phyloP scores from a whole-genome alignment of 2,797 vertebrate species.

The Pseudotriccus pelzelni region DNA sequence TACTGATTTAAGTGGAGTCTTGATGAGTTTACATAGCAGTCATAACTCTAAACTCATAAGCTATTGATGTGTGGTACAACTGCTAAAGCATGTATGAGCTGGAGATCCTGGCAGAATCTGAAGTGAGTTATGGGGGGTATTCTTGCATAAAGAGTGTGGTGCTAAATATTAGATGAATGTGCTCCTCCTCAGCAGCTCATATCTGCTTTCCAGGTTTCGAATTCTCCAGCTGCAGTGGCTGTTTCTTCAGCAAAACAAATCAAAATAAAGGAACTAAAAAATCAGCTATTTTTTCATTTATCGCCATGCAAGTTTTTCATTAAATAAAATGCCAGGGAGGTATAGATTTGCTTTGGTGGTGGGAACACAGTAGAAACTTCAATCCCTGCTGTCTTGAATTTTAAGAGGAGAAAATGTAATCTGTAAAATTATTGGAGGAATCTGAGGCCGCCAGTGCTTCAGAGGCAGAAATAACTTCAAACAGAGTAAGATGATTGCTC shows the following conservation, averaged over 20 bases:
- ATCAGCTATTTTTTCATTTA: neutral
- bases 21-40: neutral
- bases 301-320: neutral
- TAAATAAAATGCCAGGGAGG: neutral
- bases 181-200: neutral
- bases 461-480: neutral
- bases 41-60: neutral
- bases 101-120: neutral
- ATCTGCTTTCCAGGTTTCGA: neutral
- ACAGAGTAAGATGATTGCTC: neutral
- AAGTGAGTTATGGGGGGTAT: neutral
- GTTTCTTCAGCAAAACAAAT: neutral
- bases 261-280: neutral
- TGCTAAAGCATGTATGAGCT: constrained; percentile 36
- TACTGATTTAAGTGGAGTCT: neutral
- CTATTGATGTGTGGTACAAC: neutral
- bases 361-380: neutral
- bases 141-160: neutral
- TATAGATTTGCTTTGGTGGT: neutral
- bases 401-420: neutral
- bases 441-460: neutral
- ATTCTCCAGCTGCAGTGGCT: neutral
- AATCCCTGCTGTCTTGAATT: neutral
- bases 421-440: neutral
- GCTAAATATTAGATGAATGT: constrained; percentile 49